These are phyloP conservation scores for Hartigia nigra DNA, from an alignment of 2,888 invertebrate species.

Conservation along the genomic window DNA sequence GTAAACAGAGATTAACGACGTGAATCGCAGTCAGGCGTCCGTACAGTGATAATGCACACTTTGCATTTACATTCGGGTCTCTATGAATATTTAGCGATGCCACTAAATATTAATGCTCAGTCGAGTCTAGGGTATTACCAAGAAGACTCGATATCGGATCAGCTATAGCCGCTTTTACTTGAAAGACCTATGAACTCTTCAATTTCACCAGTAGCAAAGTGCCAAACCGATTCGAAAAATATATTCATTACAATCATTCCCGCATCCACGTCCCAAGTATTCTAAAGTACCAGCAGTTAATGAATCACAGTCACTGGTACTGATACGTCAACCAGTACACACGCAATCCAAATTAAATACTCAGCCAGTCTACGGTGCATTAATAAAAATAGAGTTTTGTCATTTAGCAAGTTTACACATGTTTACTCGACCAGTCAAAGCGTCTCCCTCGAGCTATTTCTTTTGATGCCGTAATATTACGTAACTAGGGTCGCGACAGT, in stretches of 20 bases:
- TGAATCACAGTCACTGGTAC: not conserved
- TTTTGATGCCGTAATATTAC: not conserved
- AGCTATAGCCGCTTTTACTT: not conserved
- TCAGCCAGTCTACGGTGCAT: not conserved
- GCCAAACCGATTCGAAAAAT: not conserved
- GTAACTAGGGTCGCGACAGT: not conserved
- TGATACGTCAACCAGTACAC: not conserved
- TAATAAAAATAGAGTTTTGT: not conserved
- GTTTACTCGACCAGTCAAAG: not conserved
- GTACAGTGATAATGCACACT: conserved; percentile 27
- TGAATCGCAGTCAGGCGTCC: not conserved
- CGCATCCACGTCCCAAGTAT: not conserved
- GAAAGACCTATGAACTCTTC: not conserved
- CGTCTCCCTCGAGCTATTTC: not conserved
- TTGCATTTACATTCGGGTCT: conserved; percentile 41
- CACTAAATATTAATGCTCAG: not conserved
- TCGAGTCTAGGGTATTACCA: not conserved
- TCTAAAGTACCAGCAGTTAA: not conserved
- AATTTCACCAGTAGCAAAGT: not conserved
- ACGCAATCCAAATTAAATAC: not conserved
- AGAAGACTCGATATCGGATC: not conserved
- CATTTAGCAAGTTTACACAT: not conserved
- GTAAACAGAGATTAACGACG: not conserved
- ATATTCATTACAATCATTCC: not conserved
- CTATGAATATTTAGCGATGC: conserved; percentile 41